phyloP scores from a whole-genome alignment of 2,888 invertebrate genomes.

The Plemyria rubiginata region DNA sequence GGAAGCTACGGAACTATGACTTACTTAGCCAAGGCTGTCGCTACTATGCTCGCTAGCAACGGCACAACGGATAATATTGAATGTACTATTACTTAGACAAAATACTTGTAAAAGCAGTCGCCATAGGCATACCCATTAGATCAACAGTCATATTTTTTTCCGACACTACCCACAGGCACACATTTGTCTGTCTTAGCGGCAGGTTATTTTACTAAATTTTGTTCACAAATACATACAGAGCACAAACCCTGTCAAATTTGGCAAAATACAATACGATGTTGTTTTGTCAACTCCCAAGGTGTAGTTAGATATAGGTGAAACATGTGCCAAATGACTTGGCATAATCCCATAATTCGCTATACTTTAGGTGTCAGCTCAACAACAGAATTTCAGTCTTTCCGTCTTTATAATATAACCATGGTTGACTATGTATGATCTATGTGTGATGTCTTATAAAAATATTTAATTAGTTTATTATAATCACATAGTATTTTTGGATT shows the following conservation, averaged over 20 bases:
- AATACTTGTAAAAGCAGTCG: neutral
- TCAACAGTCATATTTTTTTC: too few species aligned
- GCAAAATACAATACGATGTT: too few species aligned
- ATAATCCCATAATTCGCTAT: neutral
- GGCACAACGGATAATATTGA: slow-evolving; percentile 80
- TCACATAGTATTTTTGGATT: slow-evolving; percentile 22
- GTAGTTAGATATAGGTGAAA: neutral
- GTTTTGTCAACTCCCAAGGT: too few species aligned
- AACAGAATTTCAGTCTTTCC: neutral
- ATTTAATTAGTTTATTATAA: slow-evolving; percentile 5
- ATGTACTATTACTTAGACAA: slow-evolving; percentile 88
- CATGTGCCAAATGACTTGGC: neutral
- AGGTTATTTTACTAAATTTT: too few species aligned
- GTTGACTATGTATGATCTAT: neutral
- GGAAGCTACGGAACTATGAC: slow-evolving; percentile 99
- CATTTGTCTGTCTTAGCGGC: too few species aligned
- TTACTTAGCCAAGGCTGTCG: slow-evolving; percentile 94
- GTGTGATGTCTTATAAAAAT: neutral
- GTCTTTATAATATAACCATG: neutral
- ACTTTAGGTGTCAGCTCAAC: neutral
- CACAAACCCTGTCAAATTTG: neutral
- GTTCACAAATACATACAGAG: too few species aligned
- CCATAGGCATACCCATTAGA: neutral
- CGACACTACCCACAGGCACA: too few species aligned
- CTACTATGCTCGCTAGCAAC: slow-evolving; percentile 86